Conservation (phyloP, 2,888 invertebrate genomes). For the Axea sp. region DNA sequence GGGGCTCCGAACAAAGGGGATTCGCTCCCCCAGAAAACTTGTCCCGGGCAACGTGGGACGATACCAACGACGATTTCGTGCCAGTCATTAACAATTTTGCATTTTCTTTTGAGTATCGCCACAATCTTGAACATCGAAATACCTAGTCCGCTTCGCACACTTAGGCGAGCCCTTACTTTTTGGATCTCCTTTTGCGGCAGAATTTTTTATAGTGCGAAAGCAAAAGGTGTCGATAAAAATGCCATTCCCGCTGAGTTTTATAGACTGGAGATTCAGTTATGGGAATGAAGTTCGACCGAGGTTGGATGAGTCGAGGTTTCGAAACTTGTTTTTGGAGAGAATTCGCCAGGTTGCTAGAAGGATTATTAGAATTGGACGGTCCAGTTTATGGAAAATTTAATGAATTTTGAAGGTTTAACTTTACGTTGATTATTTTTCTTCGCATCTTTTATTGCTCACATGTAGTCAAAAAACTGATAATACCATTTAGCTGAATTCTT, state of each 20-base stretch:
- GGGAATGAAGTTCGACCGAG: constrained; percentile 33
- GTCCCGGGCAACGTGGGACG: constrained; percentile 54
- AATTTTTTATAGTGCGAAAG: constrained; percentile 46
- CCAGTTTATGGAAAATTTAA: constrained; percentile 37
- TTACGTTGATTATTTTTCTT: no score
- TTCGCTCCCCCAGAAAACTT: constrained; percentile 62
- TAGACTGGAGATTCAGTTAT: constrained; percentile 44
- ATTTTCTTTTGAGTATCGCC: constrained; percentile 61
- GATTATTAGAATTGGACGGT: constrained; percentile 17
- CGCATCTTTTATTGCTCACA: no score
- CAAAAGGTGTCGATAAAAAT: constrained; percentile 58
- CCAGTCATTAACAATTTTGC: constrained; percentile 63
- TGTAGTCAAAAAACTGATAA: no score
- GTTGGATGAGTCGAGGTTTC: constrained; percentile 34
- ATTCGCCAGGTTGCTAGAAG: constrained; percentile 5
- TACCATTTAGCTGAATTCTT: constrained; percentile 1
- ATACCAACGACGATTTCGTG: constrained; percentile 47
- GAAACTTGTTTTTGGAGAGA: constrained; percentile 18
- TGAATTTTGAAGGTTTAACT: no score
- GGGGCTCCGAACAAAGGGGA: constrained; percentile 68
- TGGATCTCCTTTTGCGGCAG: constrained; percentile 40
- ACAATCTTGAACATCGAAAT: constrained; percentile 46
- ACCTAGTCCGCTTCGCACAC: constrained; percentile 45
- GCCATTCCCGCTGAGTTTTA: constrained; percentile 54
- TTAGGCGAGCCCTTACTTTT: constrained; percentile 22